phyloP scores from a whole-genome alignment of 2,888 invertebrate species.

The Tromatobia lineatoria region DNA sequence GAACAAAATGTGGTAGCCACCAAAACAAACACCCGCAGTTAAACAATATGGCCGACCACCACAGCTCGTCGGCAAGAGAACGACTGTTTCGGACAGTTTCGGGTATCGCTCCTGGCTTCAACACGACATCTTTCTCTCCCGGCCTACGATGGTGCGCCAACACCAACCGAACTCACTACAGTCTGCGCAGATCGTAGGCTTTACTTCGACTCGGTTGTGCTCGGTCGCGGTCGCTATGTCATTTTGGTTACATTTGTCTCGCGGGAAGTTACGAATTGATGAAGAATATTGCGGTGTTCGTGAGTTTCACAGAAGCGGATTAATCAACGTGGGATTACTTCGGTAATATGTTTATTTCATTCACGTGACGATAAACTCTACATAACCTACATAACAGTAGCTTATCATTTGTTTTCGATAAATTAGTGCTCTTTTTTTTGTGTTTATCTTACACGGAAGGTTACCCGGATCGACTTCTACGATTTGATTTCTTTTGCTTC shows the following conservation, averaged over 20 bases:
- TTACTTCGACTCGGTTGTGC: neutral
- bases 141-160: constrained; percentile 32
- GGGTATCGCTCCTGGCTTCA: constrained; percentile 59
- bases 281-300: neutral
- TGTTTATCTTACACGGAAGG: neutral
- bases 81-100: constrained; percentile 71
- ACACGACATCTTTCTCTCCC: constrained; percentile 76
- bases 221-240: neutral
- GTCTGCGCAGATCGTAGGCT: constrained; percentile 11
- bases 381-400: constrained; percentile 24
- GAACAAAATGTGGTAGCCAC: constrained; percentile 71
- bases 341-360: constrained; percentile 6
- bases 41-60: constrained; percentile 83
- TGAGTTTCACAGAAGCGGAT: neutral
- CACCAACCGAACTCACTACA: neutral
- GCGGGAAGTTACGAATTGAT: neutral
- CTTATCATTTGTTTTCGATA: constrained; percentile 3
- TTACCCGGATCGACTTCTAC: too few species aligned
- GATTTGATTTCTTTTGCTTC: too few species aligned
- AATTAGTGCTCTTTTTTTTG: neutral
- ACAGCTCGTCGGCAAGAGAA: constrained; percentile 76
- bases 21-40: constrained; percentile 83
- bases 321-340: neutral
- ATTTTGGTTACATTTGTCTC: neutral
- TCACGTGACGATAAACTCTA: neutral